These are phyloP conservation scores for Hylomyscus alleni DNA, from an alignment of 2,797 vertebrate species.

Conservation along the genomic window DNA sequence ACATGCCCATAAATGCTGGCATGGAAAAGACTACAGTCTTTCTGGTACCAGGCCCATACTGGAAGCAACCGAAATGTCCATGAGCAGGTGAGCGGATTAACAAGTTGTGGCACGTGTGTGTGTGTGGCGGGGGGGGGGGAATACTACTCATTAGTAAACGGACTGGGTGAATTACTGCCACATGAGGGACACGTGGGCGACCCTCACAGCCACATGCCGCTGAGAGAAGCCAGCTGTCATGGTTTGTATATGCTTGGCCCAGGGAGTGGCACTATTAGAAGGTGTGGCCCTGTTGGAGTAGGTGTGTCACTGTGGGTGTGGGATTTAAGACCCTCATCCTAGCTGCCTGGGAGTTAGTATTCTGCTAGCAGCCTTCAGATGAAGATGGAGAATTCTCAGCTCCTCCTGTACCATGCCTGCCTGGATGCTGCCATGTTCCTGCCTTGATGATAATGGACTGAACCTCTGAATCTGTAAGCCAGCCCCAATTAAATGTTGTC, in stretches of 20 bases:
- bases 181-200: not conserved
- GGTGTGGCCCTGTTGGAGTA: not conserved
- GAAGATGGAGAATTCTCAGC: not conserved
- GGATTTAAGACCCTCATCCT: not conserved
- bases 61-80: not conserved
- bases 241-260: no score
- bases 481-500: no score
- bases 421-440: not conserved
- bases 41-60: not conserved
- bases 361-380: not conserved
- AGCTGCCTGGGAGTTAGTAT: not conserved
- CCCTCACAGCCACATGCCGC: not conserved
- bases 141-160: not conserved
- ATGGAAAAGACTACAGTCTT: not conserved
- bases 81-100: not conserved
- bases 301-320: not conserved
- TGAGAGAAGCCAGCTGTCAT: not conserved
- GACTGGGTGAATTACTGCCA: not conserved
- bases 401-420: no score
- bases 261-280: not conserved
- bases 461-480: no score
- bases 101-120: not conserved
- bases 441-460: no score
- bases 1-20: not conserved
- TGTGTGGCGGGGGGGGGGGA: no score